Conservation (phyloP, 2,113 vertebrate genomes). For the Cariama cristata region DNA sequence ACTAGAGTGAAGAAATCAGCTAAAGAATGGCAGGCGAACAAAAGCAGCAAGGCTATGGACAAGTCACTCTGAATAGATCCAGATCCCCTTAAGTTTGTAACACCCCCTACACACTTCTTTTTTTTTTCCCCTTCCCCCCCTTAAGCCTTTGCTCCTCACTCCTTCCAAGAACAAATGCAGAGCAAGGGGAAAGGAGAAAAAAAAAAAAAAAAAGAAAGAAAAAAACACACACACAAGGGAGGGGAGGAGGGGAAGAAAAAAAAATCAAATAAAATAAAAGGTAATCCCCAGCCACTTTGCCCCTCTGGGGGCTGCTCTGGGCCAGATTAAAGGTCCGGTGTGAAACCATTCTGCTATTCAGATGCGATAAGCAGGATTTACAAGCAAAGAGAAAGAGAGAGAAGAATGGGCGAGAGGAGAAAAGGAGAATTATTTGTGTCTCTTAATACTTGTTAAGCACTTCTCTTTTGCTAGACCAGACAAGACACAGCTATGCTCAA, state of each 20-base stretch:
- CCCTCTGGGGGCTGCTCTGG: constrained; percentile 78
- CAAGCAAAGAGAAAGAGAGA: constrained; percentile 80
- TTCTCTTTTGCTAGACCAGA: constrained; percentile 80
- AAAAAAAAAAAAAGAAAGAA: neutral
- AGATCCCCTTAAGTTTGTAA: constrained; percentile 92
- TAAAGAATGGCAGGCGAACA: constrained; percentile 82
- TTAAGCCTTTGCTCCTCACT: constrained; percentile 79
- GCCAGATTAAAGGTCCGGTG: constrained; percentile 83
- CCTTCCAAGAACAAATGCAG: constrained; percentile 89
- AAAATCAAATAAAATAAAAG: constrained; percentile 80
- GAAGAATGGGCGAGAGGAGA: constrained; percentile 80
- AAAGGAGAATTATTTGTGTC: constrained; percentile 86
- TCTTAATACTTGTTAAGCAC: constrained; percentile 85
- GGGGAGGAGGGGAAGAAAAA: constrained; percentile 72
- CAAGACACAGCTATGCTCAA: constrained; percentile 77
- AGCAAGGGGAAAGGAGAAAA: constrained; percentile 65
- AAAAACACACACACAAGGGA: neutral
- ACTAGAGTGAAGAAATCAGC: constrained; percentile 89
- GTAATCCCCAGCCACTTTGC: constrained; percentile 85
- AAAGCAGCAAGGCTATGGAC: constrained; percentile 87
- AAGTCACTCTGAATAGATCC: constrained; percentile 93
- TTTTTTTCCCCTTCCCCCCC: constrained; percentile 40
- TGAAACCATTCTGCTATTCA: constrained; percentile 83
- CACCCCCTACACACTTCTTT: constrained; percentile 70
- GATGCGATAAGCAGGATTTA: constrained; percentile 84